phyloP scores from a whole-genome alignment of 2,888 invertebrate species.

The Cynaeus angustus region DNA sequence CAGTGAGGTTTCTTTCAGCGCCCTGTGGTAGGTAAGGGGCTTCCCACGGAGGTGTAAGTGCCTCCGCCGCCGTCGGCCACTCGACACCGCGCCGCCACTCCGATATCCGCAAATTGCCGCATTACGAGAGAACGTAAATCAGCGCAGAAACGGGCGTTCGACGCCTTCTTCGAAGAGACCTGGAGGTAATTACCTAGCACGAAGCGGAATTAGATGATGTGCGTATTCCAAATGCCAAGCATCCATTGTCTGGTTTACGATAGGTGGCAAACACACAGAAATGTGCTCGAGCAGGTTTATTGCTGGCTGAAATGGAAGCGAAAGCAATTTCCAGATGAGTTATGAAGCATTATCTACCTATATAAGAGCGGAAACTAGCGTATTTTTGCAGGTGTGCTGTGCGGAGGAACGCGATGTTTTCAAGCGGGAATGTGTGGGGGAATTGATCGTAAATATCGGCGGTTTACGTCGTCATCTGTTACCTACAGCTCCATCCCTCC shows the following conservation, averaged over 20 bases:
- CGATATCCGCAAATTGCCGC: constrained; percentile 42
- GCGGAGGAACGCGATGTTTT: constrained; percentile 65
- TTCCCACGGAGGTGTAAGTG: constrained; percentile 42
- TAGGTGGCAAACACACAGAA: constrained; percentile 64
- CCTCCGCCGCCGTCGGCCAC: constrained; percentile 31
- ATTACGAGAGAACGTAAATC: constrained; percentile 40
- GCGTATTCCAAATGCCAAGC: constrained; percentile 55
- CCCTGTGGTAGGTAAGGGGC: constrained; percentile 44
- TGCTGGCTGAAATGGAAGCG: constrained; percentile 70
- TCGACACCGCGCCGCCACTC: constrained; percentile 40
- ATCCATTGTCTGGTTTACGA: constrained; percentile 65
- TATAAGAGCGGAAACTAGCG: constrained; percentile 69
- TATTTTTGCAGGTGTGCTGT: constrained; percentile 71
- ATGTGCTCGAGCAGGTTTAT: constrained; percentile 70
- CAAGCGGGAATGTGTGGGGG: constrained; percentile 65
- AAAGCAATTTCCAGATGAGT: constrained; percentile 71
- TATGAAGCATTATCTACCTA: constrained; percentile 72
- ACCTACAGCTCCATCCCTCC: constrained; percentile 62
- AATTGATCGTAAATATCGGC: constrained; percentile 72
- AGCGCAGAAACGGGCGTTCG: constrained; percentile 18
- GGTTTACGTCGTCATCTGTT: constrained; percentile 71
- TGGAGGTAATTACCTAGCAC: constrained; percentile 42
- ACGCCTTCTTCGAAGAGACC: not conserved
- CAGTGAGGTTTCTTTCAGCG: constrained; percentile 62
- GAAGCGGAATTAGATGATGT: constrained; percentile 42